Base-by-base conservation (phyloP, 2,797 vertebrate species). In the Lindbergichthys nudifrons region DNA sequence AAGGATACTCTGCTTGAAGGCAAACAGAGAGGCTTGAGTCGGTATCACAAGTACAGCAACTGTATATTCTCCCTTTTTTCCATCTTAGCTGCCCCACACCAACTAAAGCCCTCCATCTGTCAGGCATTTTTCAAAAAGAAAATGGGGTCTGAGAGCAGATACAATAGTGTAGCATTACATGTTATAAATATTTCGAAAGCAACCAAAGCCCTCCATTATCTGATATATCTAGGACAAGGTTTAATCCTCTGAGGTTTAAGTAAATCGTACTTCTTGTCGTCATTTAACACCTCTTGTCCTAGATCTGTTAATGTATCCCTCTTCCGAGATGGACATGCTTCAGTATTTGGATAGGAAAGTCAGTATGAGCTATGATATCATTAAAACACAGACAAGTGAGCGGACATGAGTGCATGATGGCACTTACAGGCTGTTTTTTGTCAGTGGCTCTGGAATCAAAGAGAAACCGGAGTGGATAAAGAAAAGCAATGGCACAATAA, bases 191-290 rank as follows among this genome's bases (percentile, higher is more conserved):
- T 64, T 68, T 67, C 72, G 19, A 80, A 84, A 52, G 36, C 65
- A 81, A 48, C 62, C 43, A 13, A 50, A 80, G 80, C 36, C 61
- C 69, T 73, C 61, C 30, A 57, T 83, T 77, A 74, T 77, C 75
- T 63, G 18, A 63, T 70, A 70, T 79, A 91, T 88, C 81, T 87
- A 79, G 80, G 82, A 79, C 75, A 30, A 74, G 70, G 70, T 74
- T 87, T 56, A 52, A 73, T 82, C 80, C 84, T 84, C 72, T 61
- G 87, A 83, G 88, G 73, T 87, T 89, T 89, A 72, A 87, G 58
- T 75, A 70, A 89, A 86, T 71, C 36, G 1, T 39, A 57, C 65
- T 51, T 57, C 71, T 74, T 88, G 69, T 87, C 81, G 75, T 73
- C 72, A 77, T 65, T 81, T 65, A 79, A 85, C 73, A 73, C 81